These are phyloP conservation scores for Diplogasteroides magnus DNA, from an alignment of 1,140 invertebrate genomes.

Conservation along the genomic window DNA sequence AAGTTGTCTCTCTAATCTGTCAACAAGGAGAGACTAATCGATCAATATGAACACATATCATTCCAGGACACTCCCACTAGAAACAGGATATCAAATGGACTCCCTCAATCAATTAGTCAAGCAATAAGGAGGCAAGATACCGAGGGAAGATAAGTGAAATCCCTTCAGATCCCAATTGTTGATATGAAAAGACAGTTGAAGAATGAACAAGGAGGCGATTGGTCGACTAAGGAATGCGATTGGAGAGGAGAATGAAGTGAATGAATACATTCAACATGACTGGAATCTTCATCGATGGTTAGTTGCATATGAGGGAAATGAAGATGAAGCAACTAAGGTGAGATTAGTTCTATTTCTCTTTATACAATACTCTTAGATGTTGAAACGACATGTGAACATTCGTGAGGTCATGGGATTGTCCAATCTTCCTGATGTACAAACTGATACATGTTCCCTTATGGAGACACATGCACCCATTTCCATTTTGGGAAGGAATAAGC, in stretches of 20 bases:
- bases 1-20: too few relatives aligned
- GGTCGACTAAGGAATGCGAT: neutral
- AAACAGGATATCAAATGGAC: too few relatives aligned
- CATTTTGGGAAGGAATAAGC: constrained; percentile 26
- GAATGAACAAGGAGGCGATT: too few relatives aligned
- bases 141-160: too few relatives aligned
- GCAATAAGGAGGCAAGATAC: too few relatives aligned
- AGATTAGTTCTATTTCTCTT: neutral
- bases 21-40: too few relatives aligned
- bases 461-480: constrained; percentile 30
- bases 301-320: constrained; percentile 21
- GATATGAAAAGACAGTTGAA: too few relatives aligned
- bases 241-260: neutral
- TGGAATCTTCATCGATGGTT: constrained; percentile 25
- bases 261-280: constrained; percentile 22
- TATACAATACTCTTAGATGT: constrained; percentile 1
- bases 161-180: too few relatives aligned
- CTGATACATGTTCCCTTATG: constrained; percentile 14
- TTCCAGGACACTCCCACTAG: too few relatives aligned
- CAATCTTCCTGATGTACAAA: constrained; percentile 5
- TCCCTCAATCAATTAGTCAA: too few relatives aligned
- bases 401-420: constrained; percentile 24
- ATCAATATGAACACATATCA: too few relatives aligned
- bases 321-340: constrained; percentile 19
- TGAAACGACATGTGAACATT: constrained; percentile 27